Base-by-base conservation (phyloP, 2,113 vertebrate species). In the Isurus oxyrinchus region DNA sequence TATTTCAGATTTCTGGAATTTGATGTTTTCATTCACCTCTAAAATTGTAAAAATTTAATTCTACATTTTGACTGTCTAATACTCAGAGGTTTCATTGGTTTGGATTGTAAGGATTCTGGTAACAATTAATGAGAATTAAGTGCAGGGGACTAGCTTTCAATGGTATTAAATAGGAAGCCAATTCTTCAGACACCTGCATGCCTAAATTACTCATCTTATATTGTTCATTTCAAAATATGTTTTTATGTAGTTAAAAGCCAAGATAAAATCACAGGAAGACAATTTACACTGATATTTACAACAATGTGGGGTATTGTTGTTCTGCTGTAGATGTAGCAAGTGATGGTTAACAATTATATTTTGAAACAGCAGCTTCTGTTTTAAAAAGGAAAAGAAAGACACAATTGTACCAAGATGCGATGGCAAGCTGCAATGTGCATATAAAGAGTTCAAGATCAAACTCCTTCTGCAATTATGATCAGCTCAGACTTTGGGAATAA, bases 81-180 rank as follows among this genome's bases (percentile, higher is more conserved):
- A 35, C 0, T 44, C 61, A 96, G 96, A 96, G 96, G 95, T 97
- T 44, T 21, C 19, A 84, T 84, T 84, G 81, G 16, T 84, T 35
- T 59, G 35, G 63, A 3, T 44, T 94, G 40, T 96, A 96, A 97
- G 97, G 97, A 96, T 97, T 96, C 96, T 97, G 96, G 97, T 69
- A 97, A 96, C 96, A 97, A 97, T 97, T 97, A 97, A 97, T 97
- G 96, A 97, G 97, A 97, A 96, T 97, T 97, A 97, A 97, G 97
- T 93, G 96, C 81, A 95, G 96, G 96, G 96, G 96, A 49, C 94
- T 72, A 31, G 67, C 21, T 95, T 72, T 72, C 23, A 53, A 13
- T 95, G 66, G 25, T 76, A 25, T 59, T 72, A 95, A 53, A 40
- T 95, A 53, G 94, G 27, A 3, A 95, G 67, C 49, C 94, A 95